phyloP scores from a whole-genome alignment of 1,140 invertebrate genomes.

The Heliconius melpomene region DNA sequence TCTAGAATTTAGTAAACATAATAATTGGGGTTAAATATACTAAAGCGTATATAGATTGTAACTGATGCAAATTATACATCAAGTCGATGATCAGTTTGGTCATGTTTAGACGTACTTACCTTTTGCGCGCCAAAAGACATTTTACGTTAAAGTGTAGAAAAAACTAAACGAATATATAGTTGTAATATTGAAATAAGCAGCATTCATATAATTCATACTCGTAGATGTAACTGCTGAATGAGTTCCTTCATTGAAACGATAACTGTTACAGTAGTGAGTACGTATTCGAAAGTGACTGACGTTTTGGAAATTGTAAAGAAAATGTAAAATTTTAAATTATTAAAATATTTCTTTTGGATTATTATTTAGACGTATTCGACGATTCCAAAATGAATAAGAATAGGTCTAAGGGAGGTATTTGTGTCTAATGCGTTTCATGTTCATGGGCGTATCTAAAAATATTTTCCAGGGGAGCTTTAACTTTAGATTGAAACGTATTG shows the following conservation, averaged over 20 bases:
- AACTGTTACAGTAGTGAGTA: slow-evolving; percentile 38
- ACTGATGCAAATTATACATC: slow-evolving; percentile 4
- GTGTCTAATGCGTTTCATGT: slow-evolving; percentile 51
- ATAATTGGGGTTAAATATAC: slow-evolving; percentile 28
- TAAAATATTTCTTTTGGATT: slow-evolving; percentile 31
- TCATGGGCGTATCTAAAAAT: too few species aligned
- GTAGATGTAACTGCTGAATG: slow-evolving; percentile 32
- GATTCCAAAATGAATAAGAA: slow-evolving; percentile 37
- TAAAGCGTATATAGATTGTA: slow-evolving; percentile 28
- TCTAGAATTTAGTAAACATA: slow-evolving; percentile 54
- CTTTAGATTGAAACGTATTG: too few species aligned
- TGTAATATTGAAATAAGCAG: slow-evolving; percentile 38
- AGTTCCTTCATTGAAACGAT: slow-evolving; percentile 36
- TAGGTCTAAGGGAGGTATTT: slow-evolving; percentile 26
- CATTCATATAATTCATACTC: slow-evolving; percentile 23
- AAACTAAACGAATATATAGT: slow-evolving; percentile 34
- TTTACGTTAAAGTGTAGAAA: slow-evolving; percentile 46
- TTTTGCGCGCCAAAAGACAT: slow-evolving; percentile 76
- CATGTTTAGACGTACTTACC: slow-evolving; percentile 47
- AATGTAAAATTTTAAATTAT: slow-evolving; percentile 8
- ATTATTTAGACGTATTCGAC: slow-evolving; percentile 27
- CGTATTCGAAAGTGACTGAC: slow-evolving; percentile 40
- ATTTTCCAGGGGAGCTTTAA: too few species aligned
- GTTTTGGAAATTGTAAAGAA: slow-evolving; percentile 37
- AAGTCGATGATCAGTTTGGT: slow-evolving; percentile 24